Percentiles rank a stretch among this genome's conserved stretches.
Evolutionary conservation across 2,888 invertebrate genomes (phyloP).

Genomic region (Trachelus iudaicus): DNA sequence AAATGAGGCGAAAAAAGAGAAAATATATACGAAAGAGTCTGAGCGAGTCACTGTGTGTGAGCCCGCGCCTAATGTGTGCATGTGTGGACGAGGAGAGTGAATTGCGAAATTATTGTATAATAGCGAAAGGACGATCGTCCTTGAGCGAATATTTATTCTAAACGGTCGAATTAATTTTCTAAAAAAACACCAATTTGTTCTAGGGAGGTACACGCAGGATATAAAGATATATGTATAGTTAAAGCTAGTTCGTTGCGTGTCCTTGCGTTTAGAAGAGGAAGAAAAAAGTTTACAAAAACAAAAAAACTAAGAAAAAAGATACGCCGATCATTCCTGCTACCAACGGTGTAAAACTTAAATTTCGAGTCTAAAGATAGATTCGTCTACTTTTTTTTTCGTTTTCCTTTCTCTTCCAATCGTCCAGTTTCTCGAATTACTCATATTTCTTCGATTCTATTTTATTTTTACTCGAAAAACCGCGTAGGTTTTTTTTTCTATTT

Average conservation of each 20-base stretch:
- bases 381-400: not conserved
- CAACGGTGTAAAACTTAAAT: too few relatives aligned
- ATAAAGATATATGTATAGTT: constrained; percentile 1
- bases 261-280: not conserved
- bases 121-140: too few relatives aligned
- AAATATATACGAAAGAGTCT: too few relatives aligned
- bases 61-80: too few relatives aligned
- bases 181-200: constrained; percentile 26
- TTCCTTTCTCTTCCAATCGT: not conserved
- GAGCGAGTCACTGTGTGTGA: too few relatives aligned
- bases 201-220: not conserved
- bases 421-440: not conserved
- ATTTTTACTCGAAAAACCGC: not conserved
- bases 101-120: too few relatives aligned
- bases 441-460: not conserved
- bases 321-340: constrained; percentile 1
- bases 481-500: too few relatives aligned
- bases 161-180: constrained; percentile 46
- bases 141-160: constrained; percentile 35
- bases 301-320: not conserved
- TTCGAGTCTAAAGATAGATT: too few relatives aligned
- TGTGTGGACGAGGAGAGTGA: too few relatives aligned
- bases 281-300: not conserved
- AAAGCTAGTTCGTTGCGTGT: not conserved
- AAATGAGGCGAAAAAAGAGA: too few relatives aligned